Conservation (phyloP, 2,113 vertebrate genomes). For the Bostrychus sinensis region DNA sequence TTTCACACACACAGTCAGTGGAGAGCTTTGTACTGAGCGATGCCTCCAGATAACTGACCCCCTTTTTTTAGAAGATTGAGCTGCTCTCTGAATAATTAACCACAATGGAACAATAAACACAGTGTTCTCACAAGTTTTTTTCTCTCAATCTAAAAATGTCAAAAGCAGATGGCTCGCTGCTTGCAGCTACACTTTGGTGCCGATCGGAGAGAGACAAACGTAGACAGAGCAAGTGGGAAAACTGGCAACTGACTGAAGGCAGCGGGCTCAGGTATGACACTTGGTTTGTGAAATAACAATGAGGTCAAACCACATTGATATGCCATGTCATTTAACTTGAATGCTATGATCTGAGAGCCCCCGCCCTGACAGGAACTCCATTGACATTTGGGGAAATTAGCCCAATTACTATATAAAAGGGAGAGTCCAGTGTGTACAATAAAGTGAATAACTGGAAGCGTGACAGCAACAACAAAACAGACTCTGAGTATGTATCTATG, state of each 20-base stretch:
- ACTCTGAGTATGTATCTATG: no score
- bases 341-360: neutral
- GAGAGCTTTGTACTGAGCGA: slow-evolving; percentile 14
- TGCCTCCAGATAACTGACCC: slow-evolving; percentile 26
- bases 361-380: neutral
- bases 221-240: neutral
- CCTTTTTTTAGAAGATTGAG: slow-evolving; percentile 18
- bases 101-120: slow-evolving; percentile 48
- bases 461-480: no score
- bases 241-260: neutral
- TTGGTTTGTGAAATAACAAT: neutral
- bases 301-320: neutral
- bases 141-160: slow-evolving; percentile 52
- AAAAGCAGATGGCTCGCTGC: slow-evolving; percentile 54
- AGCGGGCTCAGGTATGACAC: neutral
- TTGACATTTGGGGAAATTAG: neutral
- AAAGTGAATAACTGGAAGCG: no score
- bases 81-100: slow-evolving; percentile 50
- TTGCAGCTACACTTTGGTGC: slow-evolving; percentile 28
- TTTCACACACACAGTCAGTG: slow-evolving; percentile 31
- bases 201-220: neutral
- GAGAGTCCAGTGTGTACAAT: no score
- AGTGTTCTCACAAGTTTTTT: slow-evolving; percentile 54
- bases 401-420: neutral
- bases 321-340: neutral